These are phyloP conservation scores for Myiotriccus ornatus DNA, from an alignment of 2,797 vertebrate species.

Conservation along the genomic window DNA sequence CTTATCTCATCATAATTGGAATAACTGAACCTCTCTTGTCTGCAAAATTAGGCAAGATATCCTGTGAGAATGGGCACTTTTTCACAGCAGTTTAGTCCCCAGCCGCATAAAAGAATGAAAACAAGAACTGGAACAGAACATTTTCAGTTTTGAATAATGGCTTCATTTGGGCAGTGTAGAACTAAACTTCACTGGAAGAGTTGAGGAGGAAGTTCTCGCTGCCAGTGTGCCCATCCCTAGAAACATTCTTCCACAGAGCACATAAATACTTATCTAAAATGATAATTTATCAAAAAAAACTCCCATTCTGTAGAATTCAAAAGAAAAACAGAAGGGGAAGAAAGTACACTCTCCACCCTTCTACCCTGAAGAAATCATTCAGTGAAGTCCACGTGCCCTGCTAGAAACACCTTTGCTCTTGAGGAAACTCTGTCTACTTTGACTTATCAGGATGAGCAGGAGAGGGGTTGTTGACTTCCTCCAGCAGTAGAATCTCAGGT, in stretches of 20 bases:
- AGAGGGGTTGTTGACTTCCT: neutral
- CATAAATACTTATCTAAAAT: neutral
- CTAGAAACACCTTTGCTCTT: neutral
- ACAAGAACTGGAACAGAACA: constrained; percentile 57
- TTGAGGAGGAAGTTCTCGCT: constrained; percentile 19
- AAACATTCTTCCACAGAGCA: constrained; percentile 39
- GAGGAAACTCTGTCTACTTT: neutral
- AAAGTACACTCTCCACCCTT: neutral
- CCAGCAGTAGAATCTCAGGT: neutral
- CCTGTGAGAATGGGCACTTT: constrained; percentile 68
- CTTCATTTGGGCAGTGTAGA: constrained; percentile 15
- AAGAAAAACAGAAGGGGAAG: neutral
- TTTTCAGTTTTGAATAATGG: constrained; percentile 55
- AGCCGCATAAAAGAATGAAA: constrained; percentile 54
- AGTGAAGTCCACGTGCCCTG: neutral
- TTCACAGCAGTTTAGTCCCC: constrained; percentile 50
- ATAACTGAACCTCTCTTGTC: constrained; percentile 53
- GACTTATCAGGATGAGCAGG: neutral
- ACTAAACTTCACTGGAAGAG: constrained; percentile 1
- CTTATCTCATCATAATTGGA: constrained; percentile 62
- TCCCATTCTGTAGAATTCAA: neutral
- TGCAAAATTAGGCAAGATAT: constrained; percentile 57
- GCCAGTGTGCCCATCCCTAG: constrained; percentile 50
- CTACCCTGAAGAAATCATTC: neutral
- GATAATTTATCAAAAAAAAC: constrained; percentile 35